Percentiles rank a stretch among this genome's conserved stretches.
Evolutionary conservation across 2,888 invertebrate genomes (phyloP).

Genomic region (Lordiphosa fenestrarum): DNA sequence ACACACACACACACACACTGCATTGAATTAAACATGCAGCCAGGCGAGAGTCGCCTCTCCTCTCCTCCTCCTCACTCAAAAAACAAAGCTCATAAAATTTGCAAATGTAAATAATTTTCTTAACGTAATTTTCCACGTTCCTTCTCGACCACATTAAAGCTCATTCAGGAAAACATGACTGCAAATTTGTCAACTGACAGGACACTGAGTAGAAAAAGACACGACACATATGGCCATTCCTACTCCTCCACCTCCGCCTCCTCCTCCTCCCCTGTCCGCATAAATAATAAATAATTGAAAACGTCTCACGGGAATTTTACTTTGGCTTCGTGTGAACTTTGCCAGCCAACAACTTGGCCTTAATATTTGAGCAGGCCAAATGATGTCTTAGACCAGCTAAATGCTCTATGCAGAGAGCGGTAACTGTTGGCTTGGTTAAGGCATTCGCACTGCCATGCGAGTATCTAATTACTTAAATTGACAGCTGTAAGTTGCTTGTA

Average conservation of each 20-base stretch:
- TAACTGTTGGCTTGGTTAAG: no score
- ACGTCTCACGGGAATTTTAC: slow-evolving; percentile 65
- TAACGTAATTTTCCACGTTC: slow-evolving; percentile 66
- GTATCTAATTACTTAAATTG: no score
- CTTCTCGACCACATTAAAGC: slow-evolving; percentile 61
- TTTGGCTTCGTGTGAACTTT: slow-evolving; percentile 62
- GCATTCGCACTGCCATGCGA: no score
- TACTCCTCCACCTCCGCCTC: neutral
- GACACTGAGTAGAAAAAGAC: slow-evolving; percentile 28
- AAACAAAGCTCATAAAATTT: slow-evolving; percentile 71
- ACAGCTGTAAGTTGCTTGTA: no score
- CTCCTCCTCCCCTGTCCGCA: slow-evolving; percentile 27
- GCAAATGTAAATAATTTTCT: slow-evolving; percentile 74
- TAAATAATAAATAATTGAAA: slow-evolving; percentile 77
- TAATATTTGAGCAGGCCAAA: slow-evolving; percentile 62
- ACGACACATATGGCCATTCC: slow-evolving; percentile 55
- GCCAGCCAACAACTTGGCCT: slow-evolving; percentile 65
- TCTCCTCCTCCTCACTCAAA: slow-evolving; percentile 12
- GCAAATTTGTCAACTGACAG: slow-evolving; percentile 68
- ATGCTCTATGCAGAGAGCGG: neutral
- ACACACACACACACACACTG: slow-evolving; percentile 27
- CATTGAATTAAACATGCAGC: slow-evolving; percentile 68
- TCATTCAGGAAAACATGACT: slow-evolving; percentile 37
- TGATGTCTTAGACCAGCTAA: slow-evolving; percentile 16
- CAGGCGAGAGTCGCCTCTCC: slow-evolving; percentile 50